Evolutionary conservation across 2,888 invertebrate genomes (phyloP).

Genomic region (Drosophila neoperkinsi): DNA sequence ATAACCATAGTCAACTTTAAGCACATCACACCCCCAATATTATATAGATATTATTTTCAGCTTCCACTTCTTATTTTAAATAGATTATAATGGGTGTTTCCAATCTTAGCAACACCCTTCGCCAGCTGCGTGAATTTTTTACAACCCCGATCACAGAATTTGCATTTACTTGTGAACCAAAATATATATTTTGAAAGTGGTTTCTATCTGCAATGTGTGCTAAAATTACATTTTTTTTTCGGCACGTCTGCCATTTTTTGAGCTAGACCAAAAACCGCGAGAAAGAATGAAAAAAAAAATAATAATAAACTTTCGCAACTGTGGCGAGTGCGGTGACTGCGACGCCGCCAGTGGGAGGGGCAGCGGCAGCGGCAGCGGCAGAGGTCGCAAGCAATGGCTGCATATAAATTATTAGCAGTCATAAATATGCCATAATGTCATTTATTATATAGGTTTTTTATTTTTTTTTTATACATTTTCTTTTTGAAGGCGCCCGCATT

Average conservation of each 20-base stretch:
- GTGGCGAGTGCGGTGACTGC: conserved; percentile 32
- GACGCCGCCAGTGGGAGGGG: conserved; percentile 12
- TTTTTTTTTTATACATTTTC: conserved; percentile 58
- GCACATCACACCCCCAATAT: background rate
- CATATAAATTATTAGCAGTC: conserved; percentile 81
- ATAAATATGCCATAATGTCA: conserved; percentile 80
- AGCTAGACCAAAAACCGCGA: conserved; percentile 35
- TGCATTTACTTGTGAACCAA: conserved; percentile 29
- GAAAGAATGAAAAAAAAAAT: conserved; percentile 19
- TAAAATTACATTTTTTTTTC: conserved; percentile 55
- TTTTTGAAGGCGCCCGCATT: conserved; percentile 66
- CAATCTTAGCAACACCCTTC: background rate
- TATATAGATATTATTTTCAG: background rate
- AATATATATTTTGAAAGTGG: conserved; percentile 36
- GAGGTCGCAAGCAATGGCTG: conserved; percentile 50
- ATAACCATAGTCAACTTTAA: background rate
- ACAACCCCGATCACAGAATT: background rate
- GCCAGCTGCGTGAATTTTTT: background rate
- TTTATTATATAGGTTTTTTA: conserved; percentile 76
- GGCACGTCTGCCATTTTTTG: conserved; percentile 40
- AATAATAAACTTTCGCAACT: conserved; percentile 49
- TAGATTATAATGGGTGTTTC: conserved; percentile 5
- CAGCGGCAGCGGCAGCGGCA: conserved; percentile 14
- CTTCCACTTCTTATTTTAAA: background rate
- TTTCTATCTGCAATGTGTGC: conserved; percentile 49